phyloP scores from a whole-genome alignment of 2,888 invertebrate species.

The Drosophila hamatofila region DNA sequence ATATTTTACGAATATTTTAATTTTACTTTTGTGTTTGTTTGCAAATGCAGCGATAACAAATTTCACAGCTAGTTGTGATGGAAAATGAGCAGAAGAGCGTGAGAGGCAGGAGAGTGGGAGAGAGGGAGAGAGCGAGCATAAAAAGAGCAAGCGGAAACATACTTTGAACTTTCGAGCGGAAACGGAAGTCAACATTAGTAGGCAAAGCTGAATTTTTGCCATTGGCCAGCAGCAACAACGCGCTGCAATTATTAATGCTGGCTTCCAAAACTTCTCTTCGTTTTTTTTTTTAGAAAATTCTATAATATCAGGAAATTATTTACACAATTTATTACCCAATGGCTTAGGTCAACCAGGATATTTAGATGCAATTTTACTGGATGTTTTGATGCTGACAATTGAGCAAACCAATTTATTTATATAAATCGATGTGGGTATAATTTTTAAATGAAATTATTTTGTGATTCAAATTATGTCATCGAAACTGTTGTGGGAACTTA shows the following conservation, averaged over 20 bases:
- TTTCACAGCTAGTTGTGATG: conserved; percentile 41
- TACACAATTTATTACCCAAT: conserved; percentile 58
- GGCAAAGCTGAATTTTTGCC: conserved; percentile 66
- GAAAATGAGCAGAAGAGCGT: not conserved
- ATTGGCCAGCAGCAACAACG: conserved; percentile 44
- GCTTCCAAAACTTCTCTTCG: conserved; percentile 7
- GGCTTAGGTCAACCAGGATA: not conserved
- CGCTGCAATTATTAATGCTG: conserved; percentile 67
- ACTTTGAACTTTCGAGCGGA: conserved; percentile 69
- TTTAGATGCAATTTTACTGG: not conserved
- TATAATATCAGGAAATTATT: conserved; percentile 69
- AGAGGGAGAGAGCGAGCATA: conserved; percentile 5
- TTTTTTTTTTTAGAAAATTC: conserved; percentile 32
- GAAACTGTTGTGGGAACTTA: not conserved
- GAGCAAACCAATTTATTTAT: not conserved
- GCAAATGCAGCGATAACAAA: conserved; percentile 65
- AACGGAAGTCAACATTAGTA: conserved; percentile 79
- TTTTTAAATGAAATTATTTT: too few species aligned
- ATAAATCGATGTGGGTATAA: too few species aligned
- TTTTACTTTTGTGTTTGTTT: conserved; percentile 41
- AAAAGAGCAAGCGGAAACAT: conserved; percentile 60
- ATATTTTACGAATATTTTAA: conserved; percentile 59
- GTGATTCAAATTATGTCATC: too few species aligned
- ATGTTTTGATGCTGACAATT: conserved; percentile 1
- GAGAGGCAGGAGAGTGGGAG: not conserved